Base-by-base conservation (phyloP, 2,888 invertebrate genomes). In the Pocota personata region DNA sequence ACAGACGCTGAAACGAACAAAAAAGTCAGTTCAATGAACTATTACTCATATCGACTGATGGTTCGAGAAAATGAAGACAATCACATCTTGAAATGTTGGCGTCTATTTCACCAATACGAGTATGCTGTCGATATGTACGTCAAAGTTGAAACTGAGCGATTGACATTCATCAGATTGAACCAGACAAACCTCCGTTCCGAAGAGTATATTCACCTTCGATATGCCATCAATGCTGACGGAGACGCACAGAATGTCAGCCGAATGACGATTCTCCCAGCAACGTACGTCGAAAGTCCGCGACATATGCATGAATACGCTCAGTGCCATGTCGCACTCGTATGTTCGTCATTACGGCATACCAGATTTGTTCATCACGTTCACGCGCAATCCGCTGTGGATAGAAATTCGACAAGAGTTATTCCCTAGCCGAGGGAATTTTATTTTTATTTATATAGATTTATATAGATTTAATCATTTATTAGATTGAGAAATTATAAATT, bases 51-150 rank as follows among this genome's bases (percentile, higher is more conserved):
- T n/a, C n/a, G n/a, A n/a, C n/a, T n/a, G n/a, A n/a, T n/a, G n/a
- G n/a, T n/a, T n/a, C n/a, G n/a, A n/a, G n/a, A n/a, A n/a, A n/a
- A n/a, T n/a, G n/a, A n/a, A n/a, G n/a, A n/a, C n/a, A n/a, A n/a
- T n/a, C 66, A 88, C 69, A 86, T 92, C n/a, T 46, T 90, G 52
- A 35, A 75, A 48, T 90, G 46, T 79, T 88, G 90, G 3, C 72
- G 80, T 27, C 40, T 91, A 1, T 90, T 71, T n/a, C n/a, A n/a
- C n/a, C n/a, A n/a, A n/a, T 88, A 90, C 40, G 90, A 91, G 76
- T 91, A 75, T 82, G 43, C 87, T 1, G 91, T 91, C 16, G 90
- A 92, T 77, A 90, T 90, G 90, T 92, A 90, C 80, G 90, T 87
- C 0, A 91, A 91, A 89, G 89, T 91, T 21, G 91, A 91, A 87